Conservation (phyloP, 2,113 vertebrate species). For the Hippocampus guttulatus region DNA sequence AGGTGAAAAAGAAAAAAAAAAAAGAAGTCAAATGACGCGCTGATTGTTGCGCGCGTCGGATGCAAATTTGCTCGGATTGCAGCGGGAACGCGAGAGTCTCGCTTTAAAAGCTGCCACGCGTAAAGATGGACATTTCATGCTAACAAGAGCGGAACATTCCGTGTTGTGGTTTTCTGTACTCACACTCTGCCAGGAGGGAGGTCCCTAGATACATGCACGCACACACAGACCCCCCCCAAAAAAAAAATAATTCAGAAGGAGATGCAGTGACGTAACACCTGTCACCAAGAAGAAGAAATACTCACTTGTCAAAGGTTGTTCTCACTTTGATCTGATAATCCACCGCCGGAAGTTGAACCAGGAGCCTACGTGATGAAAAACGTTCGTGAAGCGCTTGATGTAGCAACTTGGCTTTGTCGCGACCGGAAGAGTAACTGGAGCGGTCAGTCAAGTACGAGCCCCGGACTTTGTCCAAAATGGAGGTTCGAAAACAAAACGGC, state of each 20-base stretch:
- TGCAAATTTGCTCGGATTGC: background rate
- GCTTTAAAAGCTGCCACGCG: background rate
- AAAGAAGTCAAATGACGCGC: background rate
- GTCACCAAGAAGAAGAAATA: background rate
- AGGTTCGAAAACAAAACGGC: too few species aligned
- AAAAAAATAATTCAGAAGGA: background rate
- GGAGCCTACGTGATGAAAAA: conserved; percentile 69
- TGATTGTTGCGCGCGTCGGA: background rate
- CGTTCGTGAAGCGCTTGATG: background rate
- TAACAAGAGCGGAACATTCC: background rate
- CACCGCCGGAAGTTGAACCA: conserved; percentile 92
- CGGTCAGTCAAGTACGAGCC: too few species aligned
- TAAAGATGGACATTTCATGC: background rate
- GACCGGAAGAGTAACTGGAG: too few species aligned
- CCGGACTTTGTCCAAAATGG: too few species aligned
- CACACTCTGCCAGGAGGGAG: conserved; percentile 88
- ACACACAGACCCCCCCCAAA: conserved; percentile 20
- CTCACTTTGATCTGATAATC: conserved; percentile 97
- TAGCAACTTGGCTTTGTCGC: too few species aligned
- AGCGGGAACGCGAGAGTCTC: background rate
- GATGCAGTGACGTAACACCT: background rate
- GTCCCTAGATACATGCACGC: conserved; percentile 77
- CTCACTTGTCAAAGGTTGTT: conserved; percentile 94
- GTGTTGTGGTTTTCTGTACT: conserved; percentile 52
- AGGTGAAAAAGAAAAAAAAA: conserved; percentile 13